These are phyloP conservation scores for Muraenolepis orangiensis DNA, from an alignment of 2,797 vertebrate genomes.

Conservation along the genomic window DNA sequence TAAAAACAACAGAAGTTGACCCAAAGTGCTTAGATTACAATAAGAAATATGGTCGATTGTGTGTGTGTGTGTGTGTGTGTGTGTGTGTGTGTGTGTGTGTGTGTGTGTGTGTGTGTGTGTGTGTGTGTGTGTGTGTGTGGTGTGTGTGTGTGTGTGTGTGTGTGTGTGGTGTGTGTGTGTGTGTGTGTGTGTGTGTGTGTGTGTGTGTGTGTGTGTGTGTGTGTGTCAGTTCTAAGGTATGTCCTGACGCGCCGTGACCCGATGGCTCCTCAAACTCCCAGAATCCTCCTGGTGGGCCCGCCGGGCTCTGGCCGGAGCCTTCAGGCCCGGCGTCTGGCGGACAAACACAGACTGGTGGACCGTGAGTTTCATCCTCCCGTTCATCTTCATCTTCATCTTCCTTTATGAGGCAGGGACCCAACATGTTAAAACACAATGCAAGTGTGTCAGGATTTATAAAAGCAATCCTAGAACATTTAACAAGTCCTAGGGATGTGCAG, in stretches of 20 bases:
- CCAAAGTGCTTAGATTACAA: too few relatives aligned
- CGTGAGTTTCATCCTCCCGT: conserved; percentile 54
- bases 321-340: conserved; percentile 81
- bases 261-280: conserved; percentile 78
- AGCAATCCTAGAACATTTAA: not conserved
- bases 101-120: not conserved
- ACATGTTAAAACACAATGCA: not conserved
- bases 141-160: conserved; percentile 3
- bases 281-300: conserved; percentile 83
- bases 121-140: not conserved
- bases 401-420: not conserved
- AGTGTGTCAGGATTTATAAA: not conserved
- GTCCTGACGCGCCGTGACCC: conserved; percentile 65
- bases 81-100: not conserved
- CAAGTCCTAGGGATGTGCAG: not conserved
- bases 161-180: conserved; percentile 18
- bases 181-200: conserved; percentile 19
- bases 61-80: not conserved
- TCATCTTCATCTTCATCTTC: conserved; percentile 22
- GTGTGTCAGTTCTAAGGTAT: conserved; percentile 53
- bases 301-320: conserved; percentile 85
- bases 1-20: too few relatives aligned
- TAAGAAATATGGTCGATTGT: not conserved
- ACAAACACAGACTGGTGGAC: conserved; percentile 83
- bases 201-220: conserved; percentile 57